phyloP scores from a whole-genome alignment of 1,140 invertebrate species.

The Aphis gossypii region DNA sequence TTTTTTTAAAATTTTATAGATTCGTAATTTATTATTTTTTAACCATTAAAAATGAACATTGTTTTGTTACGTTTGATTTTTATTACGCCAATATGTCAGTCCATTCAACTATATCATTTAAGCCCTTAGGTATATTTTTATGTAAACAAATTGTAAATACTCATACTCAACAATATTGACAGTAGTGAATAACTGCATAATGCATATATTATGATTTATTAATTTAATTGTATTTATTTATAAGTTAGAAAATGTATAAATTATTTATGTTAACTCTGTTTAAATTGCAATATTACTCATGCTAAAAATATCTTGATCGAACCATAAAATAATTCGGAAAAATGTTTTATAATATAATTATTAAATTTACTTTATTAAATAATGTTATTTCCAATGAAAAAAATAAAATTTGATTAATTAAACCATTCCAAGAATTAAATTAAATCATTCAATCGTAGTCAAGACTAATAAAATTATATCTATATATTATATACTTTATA shows the following conservation, averaged over 20 bases:
- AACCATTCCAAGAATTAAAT: neutral
- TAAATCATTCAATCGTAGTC: neutral
- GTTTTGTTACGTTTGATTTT: neutral
- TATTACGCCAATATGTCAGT: neutral
- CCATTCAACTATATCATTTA: too few relatives aligned
- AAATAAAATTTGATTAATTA: neutral
- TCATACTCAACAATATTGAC: too few relatives aligned
- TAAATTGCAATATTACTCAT: neutral
- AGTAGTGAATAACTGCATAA: too few relatives aligned
- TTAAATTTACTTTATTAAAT: neutral
- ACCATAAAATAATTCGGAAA: neutral
- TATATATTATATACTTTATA: neutral
- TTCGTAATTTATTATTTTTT: too few relatives aligned
- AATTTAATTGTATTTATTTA: too few relatives aligned
- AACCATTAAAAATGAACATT: too few relatives aligned
- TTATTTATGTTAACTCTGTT: neutral
- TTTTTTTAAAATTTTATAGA: too few relatives aligned
- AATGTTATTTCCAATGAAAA: neutral
- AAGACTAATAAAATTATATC: neutral
- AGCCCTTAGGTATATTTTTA: too few relatives aligned
- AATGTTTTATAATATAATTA: neutral
- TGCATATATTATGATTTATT: too few relatives aligned
- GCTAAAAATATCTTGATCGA: neutral
- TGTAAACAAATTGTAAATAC: too few relatives aligned
- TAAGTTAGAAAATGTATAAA: neutral